These are phyloP conservation scores for Danaus chrysippus DNA, from an alignment of 2,888 invertebrate genomes.

Conservation along the genomic window DNA sequence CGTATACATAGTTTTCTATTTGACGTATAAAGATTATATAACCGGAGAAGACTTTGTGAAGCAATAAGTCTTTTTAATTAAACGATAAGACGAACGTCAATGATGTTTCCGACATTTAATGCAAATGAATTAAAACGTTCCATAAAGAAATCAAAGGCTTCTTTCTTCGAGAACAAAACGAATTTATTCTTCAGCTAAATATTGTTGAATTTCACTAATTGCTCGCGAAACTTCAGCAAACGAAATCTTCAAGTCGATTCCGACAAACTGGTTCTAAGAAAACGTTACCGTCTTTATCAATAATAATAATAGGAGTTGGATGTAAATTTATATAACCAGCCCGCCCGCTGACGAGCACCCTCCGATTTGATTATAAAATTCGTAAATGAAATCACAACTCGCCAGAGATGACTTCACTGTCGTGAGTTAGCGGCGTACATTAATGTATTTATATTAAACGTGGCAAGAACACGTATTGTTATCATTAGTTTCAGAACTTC, in stretches of 20 bases:
- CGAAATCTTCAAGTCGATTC: conserved; percentile 1
- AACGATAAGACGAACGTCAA: too few relatives aligned
- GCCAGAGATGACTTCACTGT: conserved; percentile 1
- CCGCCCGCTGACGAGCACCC: conserved; percentile 8
- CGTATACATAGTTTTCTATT: too few relatives aligned
- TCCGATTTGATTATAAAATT: conserved; percentile 25
- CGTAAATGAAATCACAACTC: conserved; percentile 23
- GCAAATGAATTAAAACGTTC: too few relatives aligned
- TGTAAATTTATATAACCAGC: conserved; percentile 1
- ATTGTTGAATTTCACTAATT: neutral
- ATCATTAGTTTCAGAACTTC: too few relatives aligned
- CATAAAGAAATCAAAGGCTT: too few relatives aligned
- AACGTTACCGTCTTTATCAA: neutral
- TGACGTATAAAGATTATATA: too few relatives aligned
- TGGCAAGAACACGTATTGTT: neutral
- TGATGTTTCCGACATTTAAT: too few relatives aligned
- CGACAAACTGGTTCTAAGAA: neutral
- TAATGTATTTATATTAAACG: neutral
- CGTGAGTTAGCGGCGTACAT: neutral
- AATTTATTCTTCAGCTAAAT: neutral
- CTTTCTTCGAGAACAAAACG: neutral
- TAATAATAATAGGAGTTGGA: neutral
- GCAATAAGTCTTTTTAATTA: too few relatives aligned
- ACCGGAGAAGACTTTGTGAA: too few relatives aligned
- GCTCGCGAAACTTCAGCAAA: conserved; percentile 1